A percentile compares a stretch with the other conserved stretches of the same genome.
Evolutionary conservation across 2,888 invertebrate species (phyloP).

Genomic region (Sthenelais limicola): DNA sequence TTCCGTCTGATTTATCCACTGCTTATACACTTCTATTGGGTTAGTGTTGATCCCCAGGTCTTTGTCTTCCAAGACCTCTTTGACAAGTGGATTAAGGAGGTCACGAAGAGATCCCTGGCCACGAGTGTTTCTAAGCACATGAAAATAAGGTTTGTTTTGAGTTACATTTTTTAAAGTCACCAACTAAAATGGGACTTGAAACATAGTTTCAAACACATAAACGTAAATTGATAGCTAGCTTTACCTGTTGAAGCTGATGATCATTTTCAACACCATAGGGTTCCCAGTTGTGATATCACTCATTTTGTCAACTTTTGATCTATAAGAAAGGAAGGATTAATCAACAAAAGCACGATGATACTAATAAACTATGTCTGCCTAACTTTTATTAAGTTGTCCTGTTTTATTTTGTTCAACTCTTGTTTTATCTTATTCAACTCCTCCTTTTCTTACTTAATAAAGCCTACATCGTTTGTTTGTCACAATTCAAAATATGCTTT

Average conservation of each 20-base stretch:
- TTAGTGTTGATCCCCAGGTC: conserved; percentile 82
- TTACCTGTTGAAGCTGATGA: conserved; percentile 80
- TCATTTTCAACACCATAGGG: conserved; percentile 83
- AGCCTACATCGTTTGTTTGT: too few species aligned
- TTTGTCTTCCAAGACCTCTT: conserved; percentile 77
- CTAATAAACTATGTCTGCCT: too few species aligned
- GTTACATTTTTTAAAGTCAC: background rate
- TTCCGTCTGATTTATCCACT: conserved; percentile 84
- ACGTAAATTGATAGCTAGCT: background rate
- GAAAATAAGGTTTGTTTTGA: background rate
- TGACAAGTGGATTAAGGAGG: conserved; percentile 81
- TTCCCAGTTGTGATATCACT: conserved; percentile 82
- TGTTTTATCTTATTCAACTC: too few species aligned
- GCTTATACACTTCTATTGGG: conserved; percentile 84
- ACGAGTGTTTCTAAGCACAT: conserved; percentile 74
- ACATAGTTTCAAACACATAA: background rate
- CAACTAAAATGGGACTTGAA: background rate
- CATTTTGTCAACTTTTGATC: conserved; percentile 80
- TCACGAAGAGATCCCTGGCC: conserved; percentile 80
- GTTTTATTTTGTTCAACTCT: too few species aligned
- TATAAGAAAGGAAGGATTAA: conserved; percentile 58
- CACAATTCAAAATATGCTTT: too few species aligned
- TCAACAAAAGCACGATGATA: too few species aligned
- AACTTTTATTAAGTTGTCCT: too few species aligned
- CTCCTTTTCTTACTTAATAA: too few species aligned